Base-by-base conservation (phyloP, 1,140 invertebrate genomes). In the Polyergus mexicanus region DNA sequence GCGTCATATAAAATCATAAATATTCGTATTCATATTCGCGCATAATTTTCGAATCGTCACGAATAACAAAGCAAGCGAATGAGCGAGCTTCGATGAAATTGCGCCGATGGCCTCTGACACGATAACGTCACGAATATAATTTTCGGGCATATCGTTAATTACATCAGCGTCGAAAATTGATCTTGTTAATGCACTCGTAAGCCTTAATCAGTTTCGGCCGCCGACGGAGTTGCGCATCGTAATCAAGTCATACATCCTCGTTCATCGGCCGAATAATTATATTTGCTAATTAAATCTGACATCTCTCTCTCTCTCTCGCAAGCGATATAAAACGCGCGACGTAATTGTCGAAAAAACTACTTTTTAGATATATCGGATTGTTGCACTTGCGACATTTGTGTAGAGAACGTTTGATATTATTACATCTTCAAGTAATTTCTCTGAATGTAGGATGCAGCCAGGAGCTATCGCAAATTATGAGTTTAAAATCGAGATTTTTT, bases 161-260 rank as follows among this genome's bases (percentile, higher is more conserved):
- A 38, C 47, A 72, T 81, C 66, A 60, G 6, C 51, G 51, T 71
- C 78, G 78, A 81, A 81, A 58, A 72, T 72, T 71, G 19, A 81
- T 51, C 71, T 58, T 1, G 66, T 71, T 81, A 81, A 72, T 72
- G 54, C 35, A 41, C 38, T 58, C 78, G 66, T 71, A 58, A 44
- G 25, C 38, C 54, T 51, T 72, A 72, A 81, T 81, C 78, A 60
- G 44, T 72, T 1, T 25, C 35, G 16, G 11, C 11, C 35, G 25
- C 25, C 25, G 25, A 28, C 25, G 44, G 38, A 80, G 68, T 80
- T 13, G 76, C 63, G 51, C 65, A 35, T 69, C 22, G 44, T 80
- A 69, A 69, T 69, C 11, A 63, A 69, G 25, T 80, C 63, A 51
- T 16, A 51, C 4, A 69, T 69, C n/a, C 4, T 16, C 63, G 63